Evolutionary conservation across 2,113 vertebrate genomes (phyloP).

Genomic region (Leucopsar rothschildi): DNA sequence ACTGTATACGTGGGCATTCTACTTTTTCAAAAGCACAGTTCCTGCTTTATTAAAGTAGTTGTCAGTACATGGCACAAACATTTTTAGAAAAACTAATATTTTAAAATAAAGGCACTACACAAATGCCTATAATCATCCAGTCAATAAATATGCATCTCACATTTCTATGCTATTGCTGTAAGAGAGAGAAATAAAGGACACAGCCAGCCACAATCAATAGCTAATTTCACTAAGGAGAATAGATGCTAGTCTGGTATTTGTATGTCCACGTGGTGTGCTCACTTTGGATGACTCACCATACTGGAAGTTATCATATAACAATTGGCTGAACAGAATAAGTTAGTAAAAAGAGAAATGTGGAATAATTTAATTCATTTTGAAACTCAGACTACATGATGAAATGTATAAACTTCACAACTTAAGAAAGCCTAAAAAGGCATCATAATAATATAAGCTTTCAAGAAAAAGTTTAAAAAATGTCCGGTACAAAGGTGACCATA

Average conservation of each 20-base stretch:
- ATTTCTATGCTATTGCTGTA: conserved; percentile 7
- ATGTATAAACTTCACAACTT: background rate
- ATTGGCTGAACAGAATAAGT: background rate
- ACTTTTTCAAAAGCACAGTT: background rate
- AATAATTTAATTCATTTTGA: background rate
- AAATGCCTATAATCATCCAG: background rate
- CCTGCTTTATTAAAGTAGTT: background rate
- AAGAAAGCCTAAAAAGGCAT: background rate
- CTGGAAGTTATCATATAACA: background rate
- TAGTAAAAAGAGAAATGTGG: background rate
- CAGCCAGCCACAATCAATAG: background rate
- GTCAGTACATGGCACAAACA: background rate
- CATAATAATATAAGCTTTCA: background rate
- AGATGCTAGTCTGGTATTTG: background rate
- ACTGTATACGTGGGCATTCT: background rate
- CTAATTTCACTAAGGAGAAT: conserved; percentile 18
- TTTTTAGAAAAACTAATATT: background rate
- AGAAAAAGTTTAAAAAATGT: background rate
- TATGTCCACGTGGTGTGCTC: background rate
- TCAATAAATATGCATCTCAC: conserved; percentile 6
- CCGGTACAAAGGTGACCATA: background rate
- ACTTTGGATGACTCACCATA: background rate
- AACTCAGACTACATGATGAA: background rate
- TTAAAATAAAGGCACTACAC: background rate
- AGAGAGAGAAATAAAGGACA: background rate